Conservation (phyloP, 2,797 vertebrate species). For the Chaetodon trifasciatus region DNA sequence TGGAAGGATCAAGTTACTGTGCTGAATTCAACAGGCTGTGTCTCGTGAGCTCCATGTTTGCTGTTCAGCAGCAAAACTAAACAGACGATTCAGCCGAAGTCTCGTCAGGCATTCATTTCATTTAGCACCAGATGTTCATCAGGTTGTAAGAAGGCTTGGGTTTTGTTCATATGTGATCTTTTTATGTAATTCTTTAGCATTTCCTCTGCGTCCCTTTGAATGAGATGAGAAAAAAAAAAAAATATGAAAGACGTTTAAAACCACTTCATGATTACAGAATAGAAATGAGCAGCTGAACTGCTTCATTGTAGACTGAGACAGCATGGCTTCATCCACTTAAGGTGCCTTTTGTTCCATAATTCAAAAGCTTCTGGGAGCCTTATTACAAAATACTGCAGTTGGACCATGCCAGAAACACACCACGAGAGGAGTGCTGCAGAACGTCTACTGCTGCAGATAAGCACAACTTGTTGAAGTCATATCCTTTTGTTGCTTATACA, state of each 20-base stretch:
- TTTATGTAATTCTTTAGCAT: conserved; percentile 14
- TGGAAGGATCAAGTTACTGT: not conserved
- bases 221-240: not conserved
- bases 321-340: conserved; percentile 25
- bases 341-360: conserved; percentile 50
- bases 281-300: conserved; percentile 36
- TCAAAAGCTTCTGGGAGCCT: conserved; percentile 38
- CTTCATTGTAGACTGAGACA: conserved; percentile 24
- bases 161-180: conserved; percentile 8
- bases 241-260: conserved; percentile 31
- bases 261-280: conserved; percentile 22
- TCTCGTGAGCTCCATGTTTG: conserved; percentile 7
- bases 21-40: not conserved
- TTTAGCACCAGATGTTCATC: conserved; percentile 38
- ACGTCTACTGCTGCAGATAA: conserved; percentile 31
- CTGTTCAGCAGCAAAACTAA: not conserved
- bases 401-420: conserved; percentile 18
- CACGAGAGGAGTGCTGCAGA: conserved; percentile 17
- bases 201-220: not conserved
- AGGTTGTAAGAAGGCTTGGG: not conserved
- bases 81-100: conserved; percentile 12
- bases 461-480: conserved; percentile 6
- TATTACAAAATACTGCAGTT: conserved; percentile 25
- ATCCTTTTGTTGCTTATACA: conserved; percentile 13
- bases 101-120: conserved; percentile 12